Conservation (phyloP, 2,888 invertebrate genomes). For the Patella pellucida region DNA sequence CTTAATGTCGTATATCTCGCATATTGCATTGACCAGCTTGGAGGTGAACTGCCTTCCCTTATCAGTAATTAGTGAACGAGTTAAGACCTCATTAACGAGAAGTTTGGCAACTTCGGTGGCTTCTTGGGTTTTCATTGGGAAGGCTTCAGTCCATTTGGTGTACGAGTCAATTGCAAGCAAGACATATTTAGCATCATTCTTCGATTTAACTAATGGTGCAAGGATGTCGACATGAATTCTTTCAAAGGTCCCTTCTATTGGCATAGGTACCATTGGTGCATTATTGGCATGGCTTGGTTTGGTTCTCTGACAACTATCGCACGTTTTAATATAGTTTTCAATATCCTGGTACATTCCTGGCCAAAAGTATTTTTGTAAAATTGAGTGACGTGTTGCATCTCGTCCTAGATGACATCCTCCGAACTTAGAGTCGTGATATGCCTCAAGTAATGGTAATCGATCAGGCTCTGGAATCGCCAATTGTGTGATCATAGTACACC, state of each 20-base stretch:
- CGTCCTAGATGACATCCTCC: conserved; percentile 27
- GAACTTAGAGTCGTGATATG: conserved; percentile 25
- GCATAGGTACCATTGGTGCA: conserved; percentile 34
- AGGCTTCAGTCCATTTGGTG: conserved; percentile 15
- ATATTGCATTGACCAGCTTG: conserved; percentile 19
- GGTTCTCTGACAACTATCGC: conserved; percentile 30
- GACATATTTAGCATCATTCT: conserved; percentile 5
- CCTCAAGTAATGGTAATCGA: conserved; percentile 23
- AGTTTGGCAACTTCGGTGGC: conserved; percentile 17
- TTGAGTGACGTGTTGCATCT: conserved; percentile 16
- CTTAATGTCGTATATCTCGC: conserved; percentile 15
- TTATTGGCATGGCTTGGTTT: conserved; percentile 17
- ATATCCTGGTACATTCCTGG: conserved; percentile 29
- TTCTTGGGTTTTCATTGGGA: conserved; percentile 22
- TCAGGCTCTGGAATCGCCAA: conserved; percentile 22
- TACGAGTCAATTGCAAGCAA: conserved; percentile 15
- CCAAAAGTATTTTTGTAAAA: conserved; percentile 29
- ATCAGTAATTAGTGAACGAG: conserved; percentile 31
- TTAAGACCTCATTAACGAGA: conserved; percentile 21
- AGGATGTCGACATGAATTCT: conserved; percentile 29
- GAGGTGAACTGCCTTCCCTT: conserved; percentile 35
- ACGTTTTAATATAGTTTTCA: conserved; percentile 22
- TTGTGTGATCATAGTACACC: not conserved
- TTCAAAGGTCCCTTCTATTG: conserved; percentile 19
- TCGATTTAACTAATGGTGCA: conserved; percentile 17